phyloP scores from a whole-genome alignment of 2,888 invertebrate genomes.

The Rotaria sp. region DNA sequence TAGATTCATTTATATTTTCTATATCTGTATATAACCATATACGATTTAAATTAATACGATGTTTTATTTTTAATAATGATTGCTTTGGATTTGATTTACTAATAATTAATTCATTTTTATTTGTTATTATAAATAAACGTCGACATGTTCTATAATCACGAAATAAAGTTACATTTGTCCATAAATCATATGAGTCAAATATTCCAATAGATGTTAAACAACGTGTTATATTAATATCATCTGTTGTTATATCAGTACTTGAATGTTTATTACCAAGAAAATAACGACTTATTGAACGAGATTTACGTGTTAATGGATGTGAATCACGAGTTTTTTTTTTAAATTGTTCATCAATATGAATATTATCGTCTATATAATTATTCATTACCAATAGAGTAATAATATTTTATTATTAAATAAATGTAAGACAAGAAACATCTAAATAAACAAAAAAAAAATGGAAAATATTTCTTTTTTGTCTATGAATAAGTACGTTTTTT shows the following conservation, averaged over 20 bases:
- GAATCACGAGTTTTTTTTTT: neutral
- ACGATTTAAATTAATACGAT: neutral
- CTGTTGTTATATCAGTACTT: neutral
- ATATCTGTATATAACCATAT: neutral
- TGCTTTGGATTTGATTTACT: neutral
- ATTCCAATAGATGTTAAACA: neutral
- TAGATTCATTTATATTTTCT: neutral
- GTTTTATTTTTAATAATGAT: constrained; percentile 8
- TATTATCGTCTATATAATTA: neutral
- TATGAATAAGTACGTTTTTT: neutral
- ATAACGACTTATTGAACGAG: constrained; percentile 13
- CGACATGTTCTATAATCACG: constrained; percentile 1
- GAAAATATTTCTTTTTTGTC: neutral
- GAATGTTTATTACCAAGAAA: constrained; percentile 14
- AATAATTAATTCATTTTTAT: neutral
- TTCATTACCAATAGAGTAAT: neutral
- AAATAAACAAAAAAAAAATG: neutral
- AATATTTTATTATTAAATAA: neutral
- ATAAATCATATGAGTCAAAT: neutral
- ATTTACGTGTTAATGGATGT: neutral
- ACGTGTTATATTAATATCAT: neutral
- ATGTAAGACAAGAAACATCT: neutral
- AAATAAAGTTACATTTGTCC: constrained; percentile 6
- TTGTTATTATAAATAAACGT: neutral
- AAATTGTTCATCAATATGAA: neutral